These are phyloP conservation scores for Aphrophora alni DNA, from an alignment of 2,888 invertebrate genomes.

Conservation along the genomic window DNA sequence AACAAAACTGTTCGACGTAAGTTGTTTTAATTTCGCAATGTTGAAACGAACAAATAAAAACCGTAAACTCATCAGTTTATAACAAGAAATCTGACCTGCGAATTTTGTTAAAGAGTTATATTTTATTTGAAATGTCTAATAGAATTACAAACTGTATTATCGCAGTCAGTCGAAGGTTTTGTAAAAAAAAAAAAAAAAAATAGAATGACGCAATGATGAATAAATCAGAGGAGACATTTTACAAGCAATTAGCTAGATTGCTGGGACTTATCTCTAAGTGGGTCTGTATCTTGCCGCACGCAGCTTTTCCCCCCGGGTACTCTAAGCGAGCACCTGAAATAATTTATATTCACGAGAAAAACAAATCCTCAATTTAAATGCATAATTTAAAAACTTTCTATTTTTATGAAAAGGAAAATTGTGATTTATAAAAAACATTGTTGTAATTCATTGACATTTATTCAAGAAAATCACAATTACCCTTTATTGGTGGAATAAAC, in stretches of 20 bases:
- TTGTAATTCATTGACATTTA: too few species aligned
- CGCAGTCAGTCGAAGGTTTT: neutral
- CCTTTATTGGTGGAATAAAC: too few species aligned
- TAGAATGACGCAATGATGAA: neutral
- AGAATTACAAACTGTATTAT: neutral
- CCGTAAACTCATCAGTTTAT: too few species aligned
- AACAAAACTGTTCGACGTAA: too few species aligned
- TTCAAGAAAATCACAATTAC: too few species aligned
- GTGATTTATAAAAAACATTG: neutral
- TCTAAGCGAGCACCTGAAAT: slow-evolving; percentile 6
- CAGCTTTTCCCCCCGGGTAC: neutral
- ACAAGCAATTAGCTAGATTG: slow-evolving; percentile 9
- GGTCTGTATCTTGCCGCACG: neutral
- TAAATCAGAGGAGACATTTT: neutral
- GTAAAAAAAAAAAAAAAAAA: too few species aligned
- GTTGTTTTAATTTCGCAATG: too few species aligned
- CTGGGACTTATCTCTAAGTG: neutral
- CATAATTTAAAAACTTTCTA: neutral
- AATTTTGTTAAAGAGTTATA: too few species aligned
- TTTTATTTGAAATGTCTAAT: too few species aligned
- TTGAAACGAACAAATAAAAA: too few species aligned
- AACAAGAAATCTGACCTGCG: too few species aligned
- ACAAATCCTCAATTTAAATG: neutral
- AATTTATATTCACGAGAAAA: slow-evolving; percentile 5
- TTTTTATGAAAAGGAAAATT: neutral